These are phyloP conservation scores for Penaeus vannamei DNA, from an alignment of 1,140 invertebrate genomes.

Conservation along the genomic window DNA sequence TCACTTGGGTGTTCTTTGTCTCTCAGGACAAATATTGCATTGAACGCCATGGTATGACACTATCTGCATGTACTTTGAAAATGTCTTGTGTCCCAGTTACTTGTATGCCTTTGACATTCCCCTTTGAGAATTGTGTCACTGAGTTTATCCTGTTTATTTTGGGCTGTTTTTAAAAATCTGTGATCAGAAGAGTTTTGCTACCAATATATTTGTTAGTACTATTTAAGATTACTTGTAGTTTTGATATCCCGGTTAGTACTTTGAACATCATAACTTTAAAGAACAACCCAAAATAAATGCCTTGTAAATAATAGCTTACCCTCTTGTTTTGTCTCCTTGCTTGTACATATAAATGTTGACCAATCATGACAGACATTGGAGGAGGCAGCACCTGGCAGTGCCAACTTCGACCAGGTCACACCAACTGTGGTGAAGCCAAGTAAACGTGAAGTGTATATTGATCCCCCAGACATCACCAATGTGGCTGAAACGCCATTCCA, in stretches of 20 bases:
- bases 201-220: neutral
- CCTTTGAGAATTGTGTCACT: no score
- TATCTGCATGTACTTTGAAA: no score
- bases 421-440: conserved; percentile 53
- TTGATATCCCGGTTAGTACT: neutral
- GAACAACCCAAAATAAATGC: neutral
- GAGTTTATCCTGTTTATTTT: no score
- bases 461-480: conserved; percentile 45
- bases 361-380: conserved; percentile 45
- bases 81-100: no score
- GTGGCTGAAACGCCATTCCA: conserved; percentile 52
- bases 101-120: no score
- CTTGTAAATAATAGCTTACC: neutral
- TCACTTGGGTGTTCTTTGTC: no score
- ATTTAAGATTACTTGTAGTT: no score
- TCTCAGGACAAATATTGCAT: no score
- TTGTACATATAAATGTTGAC: neutral
- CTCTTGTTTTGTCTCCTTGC: neutral
- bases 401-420: conserved; percentile 53
- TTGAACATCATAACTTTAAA: neutral
- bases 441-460: conserved; percentile 41
- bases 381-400: conserved; percentile 30
- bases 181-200: neutral
- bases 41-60: no score
- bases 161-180: no score